A percentile compares a stretch with the other conserved stretches of the same genome.
phyloP scores from a whole-genome alignment of 2,113 vertebrate species.

The Grus americana region DNA sequence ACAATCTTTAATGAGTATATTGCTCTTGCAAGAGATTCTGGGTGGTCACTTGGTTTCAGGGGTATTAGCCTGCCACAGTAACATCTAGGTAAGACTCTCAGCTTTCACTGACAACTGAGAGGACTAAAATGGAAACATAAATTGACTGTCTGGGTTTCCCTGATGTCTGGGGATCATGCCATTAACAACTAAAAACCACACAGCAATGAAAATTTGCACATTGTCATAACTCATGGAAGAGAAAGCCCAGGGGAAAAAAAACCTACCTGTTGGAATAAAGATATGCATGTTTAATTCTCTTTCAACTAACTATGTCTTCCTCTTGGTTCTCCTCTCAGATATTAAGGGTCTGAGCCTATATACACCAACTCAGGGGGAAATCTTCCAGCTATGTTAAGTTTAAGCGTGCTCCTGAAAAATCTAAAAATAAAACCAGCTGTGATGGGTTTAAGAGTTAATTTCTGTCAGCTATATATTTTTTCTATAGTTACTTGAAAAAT shows the following conservation, averaged over 20 bases:
- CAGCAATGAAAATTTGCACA: background rate
- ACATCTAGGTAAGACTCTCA: background rate
- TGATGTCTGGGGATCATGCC: background rate
- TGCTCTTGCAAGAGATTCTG: background rate
- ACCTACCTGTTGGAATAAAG: background rate
- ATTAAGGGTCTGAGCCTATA: background rate
- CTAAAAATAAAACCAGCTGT: background rate
- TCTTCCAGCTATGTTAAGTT: background rate
- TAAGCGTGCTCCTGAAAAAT: background rate
- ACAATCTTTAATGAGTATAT: background rate
- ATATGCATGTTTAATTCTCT: background rate
- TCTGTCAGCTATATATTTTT: background rate
- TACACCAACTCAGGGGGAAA: background rate
- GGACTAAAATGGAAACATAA: background rate
- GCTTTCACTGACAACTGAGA: background rate
- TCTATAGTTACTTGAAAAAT: background rate
- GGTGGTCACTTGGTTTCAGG: background rate
- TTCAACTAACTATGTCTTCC: background rate
- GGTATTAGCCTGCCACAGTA: background rate
- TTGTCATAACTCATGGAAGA: background rate
- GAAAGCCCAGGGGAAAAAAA: background rate
- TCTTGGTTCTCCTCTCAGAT: background rate
- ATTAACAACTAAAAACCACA: background rate
- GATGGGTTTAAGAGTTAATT: background rate
- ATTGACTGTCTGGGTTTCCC: background rate